Percentiles rank a stretch among this genome's conserved stretches.
phyloP scores from a whole-genome alignment of 2,888 invertebrate species.

The Agrilus mali region DNA sequence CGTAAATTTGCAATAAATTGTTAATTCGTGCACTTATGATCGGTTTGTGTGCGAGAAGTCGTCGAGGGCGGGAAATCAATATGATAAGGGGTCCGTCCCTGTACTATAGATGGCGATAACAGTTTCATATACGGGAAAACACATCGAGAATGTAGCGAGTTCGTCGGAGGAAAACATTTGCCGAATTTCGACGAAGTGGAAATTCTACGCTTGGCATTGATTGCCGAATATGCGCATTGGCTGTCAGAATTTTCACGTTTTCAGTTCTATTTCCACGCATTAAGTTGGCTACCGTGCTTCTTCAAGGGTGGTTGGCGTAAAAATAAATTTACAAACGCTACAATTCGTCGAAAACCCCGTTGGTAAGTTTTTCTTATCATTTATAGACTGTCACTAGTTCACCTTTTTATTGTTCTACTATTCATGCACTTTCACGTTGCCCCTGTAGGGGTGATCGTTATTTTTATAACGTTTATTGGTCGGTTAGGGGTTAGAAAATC shows the following conservation, averaged over 20 bases:
- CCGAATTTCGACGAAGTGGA: slow-evolving; percentile 14
- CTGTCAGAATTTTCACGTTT: slow-evolving; percentile 30
- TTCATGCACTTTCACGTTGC: no score
- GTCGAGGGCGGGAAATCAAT: slow-evolving; percentile 32
- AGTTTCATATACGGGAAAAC: slow-evolving; percentile 14
- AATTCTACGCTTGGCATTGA: slow-evolving; percentile 14
- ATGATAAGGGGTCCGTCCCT: slow-evolving; percentile 14
- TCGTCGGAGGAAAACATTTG: slow-evolving; percentile 5
- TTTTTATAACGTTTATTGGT: slow-evolving; percentile 3
- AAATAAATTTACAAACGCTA: slow-evolving; percentile 20
- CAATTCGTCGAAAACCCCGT: slow-evolving; percentile 17
- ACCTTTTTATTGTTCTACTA: no score
- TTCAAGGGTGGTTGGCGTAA: slow-evolving; percentile 33
- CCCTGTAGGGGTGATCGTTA: no score
- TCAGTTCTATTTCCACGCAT: slow-evolving; percentile 33
- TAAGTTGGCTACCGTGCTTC: slow-evolving; percentile 37
- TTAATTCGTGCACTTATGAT: no score
- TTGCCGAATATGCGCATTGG: slow-evolving; percentile 28
- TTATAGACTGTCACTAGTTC: no score
- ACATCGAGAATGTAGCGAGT: slow-evolving; percentile 15
- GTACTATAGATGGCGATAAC: slow-evolving; percentile 22
- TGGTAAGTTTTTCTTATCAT: slow-evolving; percentile 17
- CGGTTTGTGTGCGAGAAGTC: no score
- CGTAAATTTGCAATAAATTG: no score
- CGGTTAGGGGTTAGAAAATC: slow-evolving; percentile 6